Evolutionary conservation across 2,888 invertebrate genomes (phyloP).

Genomic region (Argyresthia goedartella): DNA sequence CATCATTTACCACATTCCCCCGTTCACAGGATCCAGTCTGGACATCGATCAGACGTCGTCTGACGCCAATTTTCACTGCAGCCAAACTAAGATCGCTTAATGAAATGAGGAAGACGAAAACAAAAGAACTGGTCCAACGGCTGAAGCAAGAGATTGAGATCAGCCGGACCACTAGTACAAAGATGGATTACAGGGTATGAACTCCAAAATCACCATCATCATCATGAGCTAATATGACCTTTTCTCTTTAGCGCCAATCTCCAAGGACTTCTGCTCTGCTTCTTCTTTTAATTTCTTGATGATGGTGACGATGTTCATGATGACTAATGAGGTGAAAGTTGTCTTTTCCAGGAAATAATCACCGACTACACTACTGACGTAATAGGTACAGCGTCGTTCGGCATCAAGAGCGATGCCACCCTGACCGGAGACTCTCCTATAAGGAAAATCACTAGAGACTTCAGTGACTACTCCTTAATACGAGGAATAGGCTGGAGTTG

Average conservation of each 20-base stretch:
- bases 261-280: too few species aligned
- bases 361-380: conserved; percentile 33
- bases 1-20: too few species aligned
- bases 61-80: conserved; percentile 28
- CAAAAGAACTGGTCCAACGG: conserved; percentile 21
- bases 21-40: conserved; percentile 33
- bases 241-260: too few species aligned
- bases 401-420: conserved; percentile 24
- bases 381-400: conserved; percentile 31
- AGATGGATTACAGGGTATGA: conserved; percentile 21
- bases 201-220: neutral
- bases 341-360: conserved; percentile 19
- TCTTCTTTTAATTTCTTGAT: too few species aligned
- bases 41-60: conserved; percentile 23
- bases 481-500: conserved; percentile 28
- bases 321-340: too few species aligned
- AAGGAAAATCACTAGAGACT: conserved; percentile 24
- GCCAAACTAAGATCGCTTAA: conserved; percentile 24
- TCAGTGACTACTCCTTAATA: conserved; percentile 21
- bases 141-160: conserved; percentile 15
- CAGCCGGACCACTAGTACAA: too few species aligned
- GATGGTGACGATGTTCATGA: too few species aligned
- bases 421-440: conserved; percentile 28
- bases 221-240: too few species aligned
- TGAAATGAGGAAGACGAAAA: conserved; percentile 16